Base-by-base conservation (phyloP, 53 echinoderm and acorn worm species). In the Mesocentrotus franciscanus region DNA sequence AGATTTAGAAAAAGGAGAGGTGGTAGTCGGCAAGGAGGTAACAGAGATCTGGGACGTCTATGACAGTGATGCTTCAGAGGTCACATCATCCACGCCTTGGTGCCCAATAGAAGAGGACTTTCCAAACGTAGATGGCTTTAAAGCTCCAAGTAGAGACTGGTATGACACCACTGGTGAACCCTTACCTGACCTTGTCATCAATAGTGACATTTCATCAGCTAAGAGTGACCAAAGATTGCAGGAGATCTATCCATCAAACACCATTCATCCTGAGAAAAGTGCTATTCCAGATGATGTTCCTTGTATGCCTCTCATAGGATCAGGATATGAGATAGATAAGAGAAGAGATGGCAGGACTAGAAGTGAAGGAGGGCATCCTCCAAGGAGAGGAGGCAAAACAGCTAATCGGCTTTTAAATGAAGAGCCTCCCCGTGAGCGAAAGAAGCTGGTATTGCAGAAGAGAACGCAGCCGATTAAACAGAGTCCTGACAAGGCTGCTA, bases 361-460 rank as follows among this genome's bases (percentile, higher is more conserved):
- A 27, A 87, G 87, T 59, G 58, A 27, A 87, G 58, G 17, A 87
- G 87, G 29, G 16, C 27, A 58, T 87, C 27, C 59, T 87, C 58
- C 26, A 87, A 87, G 56, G 56, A 58, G n/a, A n/a, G 87, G 15
- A n/a, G 27, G 58, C 29, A 56, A 29, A 4, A 58, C 9, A 0
- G 57, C 59, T 27, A 0, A 20, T 85, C 9, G 26, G 22, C 24
- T 56, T 61, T 56, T 30, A 61, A 4, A 30, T 11, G 13, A 3
- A 91, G 98, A 98, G 55, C 93, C 96, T 24, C 96, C 94, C 1
- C 90, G 78, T 68, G 99, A 99, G 84, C 93, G 97, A 24, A 99
- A 97, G 93, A 97, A 96, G 95, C 94, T 99, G 30, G 97, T 98
- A 15, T 92, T 99, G 10, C 89, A 97, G 66, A 98, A 98, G 91